phyloP scores from a whole-genome alignment of 2,888 invertebrate genomes.

The Pseudolycoriella hygida region DNA sequence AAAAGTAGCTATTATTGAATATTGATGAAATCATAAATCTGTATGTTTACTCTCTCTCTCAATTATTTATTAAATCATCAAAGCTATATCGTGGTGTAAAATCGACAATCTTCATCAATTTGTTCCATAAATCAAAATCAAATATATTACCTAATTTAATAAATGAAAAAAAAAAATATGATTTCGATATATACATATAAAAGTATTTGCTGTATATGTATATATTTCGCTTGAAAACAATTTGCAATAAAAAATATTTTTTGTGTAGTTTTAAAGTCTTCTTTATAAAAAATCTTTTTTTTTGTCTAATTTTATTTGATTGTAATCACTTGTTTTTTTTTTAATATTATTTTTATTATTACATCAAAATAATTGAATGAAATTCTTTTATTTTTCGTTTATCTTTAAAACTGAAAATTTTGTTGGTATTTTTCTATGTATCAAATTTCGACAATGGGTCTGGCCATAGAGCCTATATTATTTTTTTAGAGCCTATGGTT shows the following conservation, averaged over 20 bases:
- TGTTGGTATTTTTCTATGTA: background rate
- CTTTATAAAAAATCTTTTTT: background rate
- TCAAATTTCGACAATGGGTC: background rate
- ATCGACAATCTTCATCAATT: no score
- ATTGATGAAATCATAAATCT: no score
- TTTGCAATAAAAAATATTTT: constrained; percentile 14
- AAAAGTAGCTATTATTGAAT: no score
- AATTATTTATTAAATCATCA: no score
- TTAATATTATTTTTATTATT: background rate
- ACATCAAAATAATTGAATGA: constrained; percentile 3
- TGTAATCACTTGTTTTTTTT: background rate
- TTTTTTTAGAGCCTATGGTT: no score
- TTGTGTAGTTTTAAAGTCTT: constrained; percentile 1
- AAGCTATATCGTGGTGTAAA: no score
- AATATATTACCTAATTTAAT: no score
- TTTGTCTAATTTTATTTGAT: constrained; percentile 4
- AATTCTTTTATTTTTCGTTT: constrained; percentile 1
- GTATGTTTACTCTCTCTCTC: no score
- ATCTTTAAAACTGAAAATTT: constrained; percentile 6
- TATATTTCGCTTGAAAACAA: constrained; percentile 16
- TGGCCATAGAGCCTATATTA: no score
- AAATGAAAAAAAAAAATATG: background rate
- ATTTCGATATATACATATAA: background rate
- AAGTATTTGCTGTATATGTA: background rate
- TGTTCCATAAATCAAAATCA: no score